Conservation (phyloP, 1,140 invertebrate genomes). For the Pararge aegeria region DNA sequence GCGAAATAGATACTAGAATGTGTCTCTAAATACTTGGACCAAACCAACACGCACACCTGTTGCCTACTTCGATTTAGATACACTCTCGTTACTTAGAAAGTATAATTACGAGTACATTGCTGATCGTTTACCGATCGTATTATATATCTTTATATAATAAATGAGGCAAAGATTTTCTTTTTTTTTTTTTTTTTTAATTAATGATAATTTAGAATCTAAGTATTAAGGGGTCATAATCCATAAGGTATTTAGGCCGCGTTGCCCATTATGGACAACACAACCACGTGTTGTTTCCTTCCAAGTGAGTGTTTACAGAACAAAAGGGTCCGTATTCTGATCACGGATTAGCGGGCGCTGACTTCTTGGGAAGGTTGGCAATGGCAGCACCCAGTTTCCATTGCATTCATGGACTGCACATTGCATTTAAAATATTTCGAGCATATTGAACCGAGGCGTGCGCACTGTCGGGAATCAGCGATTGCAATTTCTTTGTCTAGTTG, state of each 20-base stretch:
- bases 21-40: slow-evolving; percentile 14
- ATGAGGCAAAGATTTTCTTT: background rate
- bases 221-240: slow-evolving; percentile 52
- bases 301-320: slow-evolving; percentile 22
- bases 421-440: slow-evolving; percentile 63
- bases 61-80: slow-evolving; percentile 10
- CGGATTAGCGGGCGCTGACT: slow-evolving; percentile 66
- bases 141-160: background rate
- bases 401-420: slow-evolving; percentile 38
- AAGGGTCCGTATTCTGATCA: slow-evolving; percentile 62
- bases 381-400: slow-evolving; percentile 54
- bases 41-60: slow-evolving; percentile 26
- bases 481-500: slow-evolving; percentile 66
- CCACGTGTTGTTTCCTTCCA: slow-evolving; percentile 45
- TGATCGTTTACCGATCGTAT: background rate
- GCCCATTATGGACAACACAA: slow-evolving; percentile 62
- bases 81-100: slow-evolving; percentile 16
- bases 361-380: slow-evolving; percentile 57
- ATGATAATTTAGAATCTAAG: slow-evolving; percentile 35
- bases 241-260: slow-evolving; percentile 60
- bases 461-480: slow-evolving; percentile 54
- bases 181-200: slow-evolving; percentile 1
- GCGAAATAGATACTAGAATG: slow-evolving; percentile 10
- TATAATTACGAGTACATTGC: slow-evolving; percentile 10
- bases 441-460: slow-evolving; percentile 37